phyloP scores from a whole-genome alignment of 2,888 invertebrate genomes.

The Venusia cambrica region DNA sequence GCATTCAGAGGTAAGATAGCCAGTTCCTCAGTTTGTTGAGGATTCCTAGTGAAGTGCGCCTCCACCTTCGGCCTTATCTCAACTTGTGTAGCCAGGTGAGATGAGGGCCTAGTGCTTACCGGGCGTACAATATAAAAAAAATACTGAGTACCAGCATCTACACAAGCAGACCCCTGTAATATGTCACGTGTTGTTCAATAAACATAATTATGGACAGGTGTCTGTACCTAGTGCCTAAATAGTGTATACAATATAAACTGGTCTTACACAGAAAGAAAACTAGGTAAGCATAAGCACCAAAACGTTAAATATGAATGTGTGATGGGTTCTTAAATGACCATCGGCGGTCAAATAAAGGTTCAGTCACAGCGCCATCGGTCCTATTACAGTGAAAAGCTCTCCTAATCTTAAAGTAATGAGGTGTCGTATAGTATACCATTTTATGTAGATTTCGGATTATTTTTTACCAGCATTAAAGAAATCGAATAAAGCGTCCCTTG shows the following conservation, averaged over 20 bases:
- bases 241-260: slow-evolving; percentile 16
- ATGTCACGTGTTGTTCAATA: no score
- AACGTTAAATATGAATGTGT: slow-evolving; percentile 22
- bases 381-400: slow-evolving; percentile 22
- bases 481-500: slow-evolving; percentile 38
- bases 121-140: no score
- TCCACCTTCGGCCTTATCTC: no score
- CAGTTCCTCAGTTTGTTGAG: no score
- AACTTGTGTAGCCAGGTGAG: no score
- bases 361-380: slow-evolving; percentile 9
- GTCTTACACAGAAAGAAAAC: slow-evolving; percentile 15
- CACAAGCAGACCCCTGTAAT: no score
- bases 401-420: slow-evolving; percentile 27
- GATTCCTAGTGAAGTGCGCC: no score
- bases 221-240: no score
- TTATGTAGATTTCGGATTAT: slow-evolving; percentile 21
- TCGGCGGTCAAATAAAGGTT: slow-evolving; percentile 27
- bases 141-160: no score
- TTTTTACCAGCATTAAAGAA: slow-evolving; percentile 26
- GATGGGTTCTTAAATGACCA: slow-evolving; percentile 28
- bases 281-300: slow-evolving; percentile 11
- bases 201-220: no score
- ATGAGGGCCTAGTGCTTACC: no score
- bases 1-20: no score
- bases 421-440: slow-evolving; percentile 25